A percentile compares a stretch with the other conserved stretches of the same genome.
Evolutionary conservation across 2,797 vertebrate genomes (phyloP).

Genomic region (Acanthopagrus latus): DNA sequence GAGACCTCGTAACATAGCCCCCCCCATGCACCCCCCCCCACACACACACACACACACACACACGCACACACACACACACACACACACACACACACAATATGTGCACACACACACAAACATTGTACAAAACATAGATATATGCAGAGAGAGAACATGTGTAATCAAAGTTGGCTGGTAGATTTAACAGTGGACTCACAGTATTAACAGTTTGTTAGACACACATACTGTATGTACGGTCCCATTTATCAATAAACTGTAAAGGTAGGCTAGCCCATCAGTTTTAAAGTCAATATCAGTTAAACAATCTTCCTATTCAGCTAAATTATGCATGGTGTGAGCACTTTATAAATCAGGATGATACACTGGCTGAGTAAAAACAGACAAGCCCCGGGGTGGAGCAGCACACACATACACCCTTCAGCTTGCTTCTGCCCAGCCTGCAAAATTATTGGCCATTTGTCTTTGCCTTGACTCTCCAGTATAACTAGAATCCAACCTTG

Average conservation of each 20-base stretch:
- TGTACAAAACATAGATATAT: background rate
- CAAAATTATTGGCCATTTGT: slow-evolving; percentile 1
- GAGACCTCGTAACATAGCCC: too few relatives aligned
- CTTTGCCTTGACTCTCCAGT: slow-evolving; percentile 3
- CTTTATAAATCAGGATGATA: slow-evolving; percentile 52
- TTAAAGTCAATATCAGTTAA: slow-evolving; percentile 36
- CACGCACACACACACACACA: background rate
- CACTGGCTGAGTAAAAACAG: slow-evolving; percentile 10
- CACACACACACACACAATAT: background rate
- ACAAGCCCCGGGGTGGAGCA: slow-evolving; percentile 7
- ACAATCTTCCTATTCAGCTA: slow-evolving; percentile 19
- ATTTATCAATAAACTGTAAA: slow-evolving; percentile 33
- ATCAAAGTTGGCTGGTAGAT: slow-evolving; percentile 2
- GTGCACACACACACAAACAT: background rate
- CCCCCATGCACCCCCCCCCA: too few relatives aligned
- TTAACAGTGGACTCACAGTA: background rate
- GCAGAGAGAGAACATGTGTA: background rate
- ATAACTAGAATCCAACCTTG: background rate
- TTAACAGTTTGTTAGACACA: slow-evolving; percentile 20
- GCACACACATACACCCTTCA: background rate
- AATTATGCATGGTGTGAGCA: slow-evolving; percentile 27
- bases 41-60: background rate
- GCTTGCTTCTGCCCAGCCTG: background rate
- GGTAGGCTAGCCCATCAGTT: slow-evolving; percentile 24
- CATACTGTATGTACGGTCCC: background rate